Base-by-base conservation (phyloP, 2,113 vertebrate genomes). In the Protobothrops mucrosquamatus region DNA sequence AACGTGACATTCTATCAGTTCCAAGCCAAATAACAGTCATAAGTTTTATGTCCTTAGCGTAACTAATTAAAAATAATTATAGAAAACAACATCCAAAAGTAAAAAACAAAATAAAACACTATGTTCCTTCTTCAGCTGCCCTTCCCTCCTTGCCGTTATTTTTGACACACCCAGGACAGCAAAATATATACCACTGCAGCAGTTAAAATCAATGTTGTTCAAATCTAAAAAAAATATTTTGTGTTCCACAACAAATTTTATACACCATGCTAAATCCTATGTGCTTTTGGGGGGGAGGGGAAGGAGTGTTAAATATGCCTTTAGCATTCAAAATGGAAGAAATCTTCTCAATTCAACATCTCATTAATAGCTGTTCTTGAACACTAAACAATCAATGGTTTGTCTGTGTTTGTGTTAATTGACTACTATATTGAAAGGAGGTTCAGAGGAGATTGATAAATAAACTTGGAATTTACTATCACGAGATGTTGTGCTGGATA, bases 41-140 rank as follows among this genome's bases (percentile, higher is more conserved):
- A 98, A 97, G 97, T 97, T 97, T 97, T 92, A 95, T 96, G 96
- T 93, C 94, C 96, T 96, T 89, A 97, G 98, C 98, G 97, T 97
- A 98, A 98, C 98, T 96, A 99, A 99, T 99, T 98, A 98, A 99
- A 98, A 98, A 98, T 98, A 98, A 99, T 98, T 97, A 98, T 92
- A 96, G 97, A 98, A 98, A 98, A 97, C 97, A 98, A 98, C 98
- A 98, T 98, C 97, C 96, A 97, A 98, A 98, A 98, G 54, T 29
- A 94, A 96, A 95, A 96, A 90, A 89, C 94, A 90, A 94, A 94
- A 92, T 3, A 46, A 95, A 96, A 85, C 43, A 93, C 93, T 51
- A 87, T n/a, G 93, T 56, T 89, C 94, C 59, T 93, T 39, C 93
- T 93, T 56, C 74, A 89, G 29, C 8, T 39, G 39, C 74, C 39